A percentile compares a stretch with the other conserved stretches of the same genome.
These are phyloP conservation scores for Leptinotarsa juncta DNA, from an alignment of 2,888 invertebrate genomes.

Conservation along the genomic window DNA sequence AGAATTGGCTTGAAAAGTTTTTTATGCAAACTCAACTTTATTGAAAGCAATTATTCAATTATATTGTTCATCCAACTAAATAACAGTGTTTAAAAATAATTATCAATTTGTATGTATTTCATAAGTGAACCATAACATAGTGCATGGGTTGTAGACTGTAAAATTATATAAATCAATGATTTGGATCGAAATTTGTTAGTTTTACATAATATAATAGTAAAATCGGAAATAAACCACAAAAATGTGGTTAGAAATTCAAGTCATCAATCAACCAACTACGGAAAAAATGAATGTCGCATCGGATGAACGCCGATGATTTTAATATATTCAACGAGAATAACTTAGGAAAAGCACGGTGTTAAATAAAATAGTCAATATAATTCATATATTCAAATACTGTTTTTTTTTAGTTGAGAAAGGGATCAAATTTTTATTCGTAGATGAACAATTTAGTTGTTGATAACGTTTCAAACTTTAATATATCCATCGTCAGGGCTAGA, in stretches of 20 bases:
- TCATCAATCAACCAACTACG: background rate
- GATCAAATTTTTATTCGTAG: too few relatives aligned
- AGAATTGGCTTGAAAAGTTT: background rate
- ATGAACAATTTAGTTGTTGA: too few relatives aligned
- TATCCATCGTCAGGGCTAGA: too few relatives aligned
- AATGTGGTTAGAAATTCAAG: constrained; percentile 5
- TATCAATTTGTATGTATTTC: background rate
- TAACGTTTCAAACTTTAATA: too few relatives aligned
- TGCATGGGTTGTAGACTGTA: background rate
- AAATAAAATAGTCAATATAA: too few relatives aligned
- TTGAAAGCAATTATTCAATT: too few relatives aligned
- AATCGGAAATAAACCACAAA: constrained; percentile 1
- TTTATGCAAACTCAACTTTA: too few relatives aligned
- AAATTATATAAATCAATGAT: constrained; percentile 10
- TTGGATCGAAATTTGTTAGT: constrained; percentile 8
- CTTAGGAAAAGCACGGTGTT: too few relatives aligned
- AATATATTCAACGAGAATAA: too few relatives aligned
- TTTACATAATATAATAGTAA: background rate
- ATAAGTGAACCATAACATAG: constrained; percentile 4
- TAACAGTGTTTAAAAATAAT: constrained; percentile 4
- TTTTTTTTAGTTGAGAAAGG: too few relatives aligned
- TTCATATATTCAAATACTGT: too few relatives aligned
- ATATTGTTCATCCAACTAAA: background rate
- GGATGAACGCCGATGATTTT: background rate
- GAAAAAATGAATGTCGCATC: background rate